A percentile compares a stretch with the other conserved stretches of the same genome.
Conservation (phyloP, 2,113 vertebrate species). For the Pelecanus crispus region DNA sequence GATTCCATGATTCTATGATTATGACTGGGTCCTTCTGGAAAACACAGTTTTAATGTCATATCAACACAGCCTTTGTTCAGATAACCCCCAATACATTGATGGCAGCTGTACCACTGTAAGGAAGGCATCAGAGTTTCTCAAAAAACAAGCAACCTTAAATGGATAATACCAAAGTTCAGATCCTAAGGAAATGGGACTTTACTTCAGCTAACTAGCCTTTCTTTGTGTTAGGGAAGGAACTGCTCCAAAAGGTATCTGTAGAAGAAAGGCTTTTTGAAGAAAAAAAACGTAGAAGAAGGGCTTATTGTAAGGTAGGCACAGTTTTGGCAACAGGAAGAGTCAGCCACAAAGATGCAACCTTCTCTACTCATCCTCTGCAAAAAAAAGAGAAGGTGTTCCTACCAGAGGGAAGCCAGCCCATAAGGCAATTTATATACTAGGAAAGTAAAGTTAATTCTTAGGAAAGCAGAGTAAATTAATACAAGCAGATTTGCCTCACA, state of each 20-base stretch:
- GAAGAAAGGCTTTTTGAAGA: not conserved
- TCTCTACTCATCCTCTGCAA: not conserved
- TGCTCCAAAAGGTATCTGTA: too few species aligned
- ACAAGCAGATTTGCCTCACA: not conserved
- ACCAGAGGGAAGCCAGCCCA: not conserved
- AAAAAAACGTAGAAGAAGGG: not conserved
- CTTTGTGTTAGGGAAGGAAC: not conserved
- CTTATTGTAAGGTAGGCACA: not conserved
- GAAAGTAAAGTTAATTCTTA: not conserved
- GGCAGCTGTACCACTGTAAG: not conserved
- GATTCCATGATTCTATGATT: not conserved
- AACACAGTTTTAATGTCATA: not conserved
- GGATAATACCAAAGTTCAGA: not conserved
- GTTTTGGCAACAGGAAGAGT: not conserved
- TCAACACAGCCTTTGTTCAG: not conserved
- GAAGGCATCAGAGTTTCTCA: not conserved
- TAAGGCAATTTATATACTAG: not conserved
- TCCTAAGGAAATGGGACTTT: not conserved
- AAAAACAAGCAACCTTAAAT: not conserved
- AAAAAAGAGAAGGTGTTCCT: not conserved
- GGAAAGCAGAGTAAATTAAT: not conserved
- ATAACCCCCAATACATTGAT: not conserved
- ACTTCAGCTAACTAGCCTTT: not conserved
- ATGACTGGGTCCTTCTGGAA: not conserved
- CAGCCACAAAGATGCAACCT: not conserved